Evolutionary conservation across 2,888 invertebrate species (phyloP), one percentile per base, ranked within the genome.

Genomic region (Phengaris arion): DNA sequence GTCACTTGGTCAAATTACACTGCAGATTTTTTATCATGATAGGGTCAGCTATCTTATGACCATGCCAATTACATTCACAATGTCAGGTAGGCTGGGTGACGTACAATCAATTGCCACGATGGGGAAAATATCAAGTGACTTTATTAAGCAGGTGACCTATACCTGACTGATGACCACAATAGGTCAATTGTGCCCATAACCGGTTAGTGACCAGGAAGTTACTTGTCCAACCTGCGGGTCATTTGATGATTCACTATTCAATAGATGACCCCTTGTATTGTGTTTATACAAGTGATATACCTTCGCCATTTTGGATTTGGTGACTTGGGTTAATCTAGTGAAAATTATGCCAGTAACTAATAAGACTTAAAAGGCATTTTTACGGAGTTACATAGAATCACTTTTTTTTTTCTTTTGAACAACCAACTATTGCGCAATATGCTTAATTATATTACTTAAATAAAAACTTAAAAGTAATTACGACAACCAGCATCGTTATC

Each of bases 121-220:
- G 59, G 15, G 22, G 2, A 64, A 35, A 22, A 35, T 13, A 64
- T 64, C 64, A 64, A 35, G 64, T 64, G 64, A 64, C 35, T 52
- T 52, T 9, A 45, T 3, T 5, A 22, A 22, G 59, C 64, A 64
- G 64, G 64, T 64, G 64, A 64, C 35, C 35, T 12, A 64, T 45
- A 64, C 64, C 64, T 64, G 64, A 64, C 35, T 64, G 4, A 15
- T 15, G 59, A 64, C 35, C 64, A 64, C 64, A 64, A 64, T 64
- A 64, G 35, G 64, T 64, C 64, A 64, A 64, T 64, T 45, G 45
- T 45, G 64, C 13, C 64, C 64, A 10, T 2, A 22, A 64, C 64
- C 35, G 64, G 64, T 64, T 64, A 45, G 35, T 64, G 64, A 45
- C 64, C 35, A 64, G 64, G 64, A 64, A 64, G 64, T 45, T 12